Conservation (phyloP, 1,140 invertebrate genomes). For the Ectropis grisescens region DNA sequence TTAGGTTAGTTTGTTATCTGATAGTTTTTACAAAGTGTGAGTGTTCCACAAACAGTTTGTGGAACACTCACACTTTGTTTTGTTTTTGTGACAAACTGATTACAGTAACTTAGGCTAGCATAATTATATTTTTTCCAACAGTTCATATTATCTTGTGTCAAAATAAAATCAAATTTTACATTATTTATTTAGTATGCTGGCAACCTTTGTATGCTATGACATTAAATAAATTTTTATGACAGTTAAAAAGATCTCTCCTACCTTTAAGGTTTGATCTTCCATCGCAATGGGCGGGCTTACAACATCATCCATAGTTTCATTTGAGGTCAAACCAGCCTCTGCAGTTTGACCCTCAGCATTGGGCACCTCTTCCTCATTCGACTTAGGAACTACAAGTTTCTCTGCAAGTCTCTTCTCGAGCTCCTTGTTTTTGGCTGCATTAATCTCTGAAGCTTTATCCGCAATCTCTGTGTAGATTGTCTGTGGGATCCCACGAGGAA, state of each 20-base stretch:
- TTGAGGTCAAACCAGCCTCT: constrained; percentile 23
- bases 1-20: too few species aligned
- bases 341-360: constrained; percentile 38
- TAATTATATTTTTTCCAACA: too few species aligned
- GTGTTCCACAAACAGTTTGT: too few species aligned
- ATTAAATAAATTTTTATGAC: too few species aligned
- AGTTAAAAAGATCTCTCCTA: too few species aligned
- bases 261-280: constrained; percentile 55
- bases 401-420: constrained; percentile 47
- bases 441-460: constrained; percentile 73
- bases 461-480: constrained; percentile 88
- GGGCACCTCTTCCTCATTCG: constrained; percentile 41
- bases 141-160: too few species aligned
- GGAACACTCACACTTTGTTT: too few species aligned
- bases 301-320: constrained; percentile 38
- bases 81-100: too few species aligned
- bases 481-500: constrained; percentile 85
- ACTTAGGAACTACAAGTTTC: constrained; percentile 33
- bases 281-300: constrained; percentile 53
- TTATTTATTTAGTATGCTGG: too few species aligned
- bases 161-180: too few species aligned
- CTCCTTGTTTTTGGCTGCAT: constrained; percentile 59
- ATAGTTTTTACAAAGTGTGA: background rate
- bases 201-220: too few species aligned
- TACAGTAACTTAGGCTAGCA: too few species aligned